Evolutionary conservation across 1,140 invertebrate species (phyloP).

Genomic region (Leptopilina boulardi): DNA sequence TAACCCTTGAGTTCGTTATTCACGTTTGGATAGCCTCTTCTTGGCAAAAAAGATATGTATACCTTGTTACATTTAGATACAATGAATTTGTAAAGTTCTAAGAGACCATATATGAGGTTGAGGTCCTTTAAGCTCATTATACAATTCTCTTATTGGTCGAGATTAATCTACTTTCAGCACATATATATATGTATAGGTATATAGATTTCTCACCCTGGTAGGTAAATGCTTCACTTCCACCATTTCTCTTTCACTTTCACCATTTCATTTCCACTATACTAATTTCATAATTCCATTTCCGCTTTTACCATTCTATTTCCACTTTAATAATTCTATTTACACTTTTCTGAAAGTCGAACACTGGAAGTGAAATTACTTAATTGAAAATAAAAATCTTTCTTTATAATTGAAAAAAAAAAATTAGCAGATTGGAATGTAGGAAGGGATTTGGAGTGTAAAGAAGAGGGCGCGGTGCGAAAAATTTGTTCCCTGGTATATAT

Average conservation of each 20-base stretch:
- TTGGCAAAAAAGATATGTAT: slow-evolving; percentile 45
- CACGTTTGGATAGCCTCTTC: slow-evolving; percentile 42
- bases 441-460: slow-evolving; percentile 1
- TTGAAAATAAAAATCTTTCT: not conserved
- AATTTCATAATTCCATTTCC: too few relatives aligned
- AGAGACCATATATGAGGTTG: not conserved
- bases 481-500: not conserved
- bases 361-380: too few relatives aligned
- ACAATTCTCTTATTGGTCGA: not conserved
- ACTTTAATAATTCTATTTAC: too few relatives aligned
- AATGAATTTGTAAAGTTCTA: slow-evolving; percentile 4
- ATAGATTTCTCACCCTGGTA: slow-evolving; percentile 47
- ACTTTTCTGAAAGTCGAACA: too few relatives aligned
- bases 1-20: slow-evolving; percentile 48
- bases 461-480: slow-evolving; percentile 12
- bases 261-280: too few relatives aligned
- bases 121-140: not conserved
- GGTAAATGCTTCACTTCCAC: too few relatives aligned
- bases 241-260: too few relatives aligned
- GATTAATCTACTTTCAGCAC: not conserved
- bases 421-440: not conserved
- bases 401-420: not conserved
- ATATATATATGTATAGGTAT: too few relatives aligned
- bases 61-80: not conserved
- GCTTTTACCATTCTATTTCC: too few relatives aligned